Base-by-base conservation (phyloP, 2,797 vertebrate species). In the Molothrus aeneus region DNA sequence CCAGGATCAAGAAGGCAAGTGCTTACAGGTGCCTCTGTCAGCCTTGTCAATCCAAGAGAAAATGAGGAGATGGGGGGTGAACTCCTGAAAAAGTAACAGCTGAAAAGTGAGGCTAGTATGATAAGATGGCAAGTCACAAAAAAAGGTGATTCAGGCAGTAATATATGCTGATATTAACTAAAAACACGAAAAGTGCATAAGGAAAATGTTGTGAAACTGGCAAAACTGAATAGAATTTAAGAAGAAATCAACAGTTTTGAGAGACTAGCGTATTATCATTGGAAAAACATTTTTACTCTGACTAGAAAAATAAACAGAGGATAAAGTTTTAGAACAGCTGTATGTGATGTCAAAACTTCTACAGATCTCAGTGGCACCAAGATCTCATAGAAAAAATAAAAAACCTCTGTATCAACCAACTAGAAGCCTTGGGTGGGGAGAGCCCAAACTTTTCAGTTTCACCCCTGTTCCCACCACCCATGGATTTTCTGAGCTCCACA, bases 1-100 rank as follows among this genome's bases (percentile, higher is more conserved):
- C 74, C 45, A 92, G 86, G 93, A 95, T 94, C 92, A 95, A 95
- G 93, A 85, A 88, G 94, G 83, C 71, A 82, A 92, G 72, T 87
- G 88, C 86, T 80, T 92, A 88, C 54, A 54, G 85, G 93, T 78
- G 90, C 93, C 88, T 95, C 74, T 87, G 75, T 90, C 74, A 90
- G 78, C 50, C 90, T 82, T 91, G 83, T 96, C 94, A 96, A 82
- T 85, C 71, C 78, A 95, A 79, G 34, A 86, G 59, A 43, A 80
- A 81, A 86, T 47, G 72, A 86, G 54, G 57, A 95, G 28, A 54
- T 11, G 42, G 45, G 18, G 48, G 32, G 34, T 89, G 91, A 94
- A 89, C 87, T 92, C 32, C 71, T 87, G 79, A 95, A 92, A 90
- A 90, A 71, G 31, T 87, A 95, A 94, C 90, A 95, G 92, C 90